Conservation (phyloP, 2,113 vertebrate genomes). For the Vulpes vulpes region DNA sequence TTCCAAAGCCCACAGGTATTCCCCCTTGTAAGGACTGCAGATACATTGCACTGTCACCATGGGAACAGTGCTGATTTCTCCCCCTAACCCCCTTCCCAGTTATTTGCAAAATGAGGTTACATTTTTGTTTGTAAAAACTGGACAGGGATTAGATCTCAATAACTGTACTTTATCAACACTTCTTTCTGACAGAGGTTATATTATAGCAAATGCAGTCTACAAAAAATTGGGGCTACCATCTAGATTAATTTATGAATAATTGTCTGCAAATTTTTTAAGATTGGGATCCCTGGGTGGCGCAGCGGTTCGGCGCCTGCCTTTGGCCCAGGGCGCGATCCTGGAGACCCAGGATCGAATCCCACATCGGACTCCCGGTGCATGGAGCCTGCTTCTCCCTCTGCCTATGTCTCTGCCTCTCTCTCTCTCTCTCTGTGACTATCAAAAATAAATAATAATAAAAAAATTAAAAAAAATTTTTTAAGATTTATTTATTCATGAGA, state of each 20-base stretch:
- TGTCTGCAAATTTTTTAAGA: conserved; percentile 51
- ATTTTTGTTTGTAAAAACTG: conserved; percentile 70
- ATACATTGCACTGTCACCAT: conserved; percentile 79
- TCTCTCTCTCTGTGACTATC: not conserved
- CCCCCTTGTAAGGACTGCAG: not conserved
- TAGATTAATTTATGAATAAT: conserved; percentile 72
- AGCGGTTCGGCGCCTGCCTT: too few relatives aligned
- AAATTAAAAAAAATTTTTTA: not conserved
- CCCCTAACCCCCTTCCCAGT: not conserved
- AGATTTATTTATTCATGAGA: too few relatives aligned
- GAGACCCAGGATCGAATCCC: too few relatives aligned
- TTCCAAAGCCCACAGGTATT: not conserved
- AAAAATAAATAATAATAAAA: too few relatives aligned
- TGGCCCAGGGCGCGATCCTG: too few relatives aligned
- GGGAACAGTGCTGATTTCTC: conserved; percentile 77
- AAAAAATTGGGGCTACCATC: conserved; percentile 60
- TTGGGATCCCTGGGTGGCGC: too few relatives aligned
- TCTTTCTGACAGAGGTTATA: conserved; percentile 78
- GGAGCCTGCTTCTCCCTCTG: too few relatives aligned
- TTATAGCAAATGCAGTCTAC: conserved; percentile 55
- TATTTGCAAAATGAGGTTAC: conserved; percentile 72
- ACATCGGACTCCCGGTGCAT: too few relatives aligned
- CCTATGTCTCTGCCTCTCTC: too few relatives aligned
- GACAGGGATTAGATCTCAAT: conserved; percentile 78
- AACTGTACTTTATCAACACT: conserved; percentile 72